These are phyloP conservation scores for Sarcophaga rosellei DNA, from an alignment of 2,888 invertebrate genomes.

Conservation along the genomic window DNA sequence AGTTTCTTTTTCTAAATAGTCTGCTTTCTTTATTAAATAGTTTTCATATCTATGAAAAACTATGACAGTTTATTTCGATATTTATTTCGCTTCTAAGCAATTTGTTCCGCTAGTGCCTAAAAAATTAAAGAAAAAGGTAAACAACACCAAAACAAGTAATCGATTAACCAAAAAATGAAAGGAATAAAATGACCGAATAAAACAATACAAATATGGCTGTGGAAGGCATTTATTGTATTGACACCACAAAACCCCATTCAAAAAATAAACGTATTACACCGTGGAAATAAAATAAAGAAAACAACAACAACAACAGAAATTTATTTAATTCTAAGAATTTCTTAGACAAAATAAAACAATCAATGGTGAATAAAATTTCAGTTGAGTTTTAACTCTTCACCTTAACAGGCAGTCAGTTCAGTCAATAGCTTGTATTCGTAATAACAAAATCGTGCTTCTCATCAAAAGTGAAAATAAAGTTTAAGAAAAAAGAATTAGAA, in stretches of 20 bases:
- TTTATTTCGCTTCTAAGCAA: not conserved
- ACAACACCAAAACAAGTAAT: constrained; percentile 11
- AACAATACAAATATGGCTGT: constrained; percentile 4
- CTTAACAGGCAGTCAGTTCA: constrained; percentile 65
- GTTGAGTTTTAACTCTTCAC: constrained; percentile 78
- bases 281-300: constrained; percentile 56
- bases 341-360: constrained; percentile 73
- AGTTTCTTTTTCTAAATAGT: no score
- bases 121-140: not conserved
- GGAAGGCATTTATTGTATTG: constrained; percentile 22
- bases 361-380: constrained; percentile 65
- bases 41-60: no score
- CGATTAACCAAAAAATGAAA: constrained; percentile 3
- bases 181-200: not conserved
- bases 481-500: not conserved
- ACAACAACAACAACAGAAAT: constrained; percentile 55
- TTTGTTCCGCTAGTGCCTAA: not conserved
- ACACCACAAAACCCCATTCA: constrained; percentile 60
- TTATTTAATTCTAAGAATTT: constrained; percentile 79
- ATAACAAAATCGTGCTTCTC: not conserved
- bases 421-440: not conserved
- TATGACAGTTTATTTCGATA: no score
- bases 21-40: no score
- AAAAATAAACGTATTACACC: constrained; percentile 29
- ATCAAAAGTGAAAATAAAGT: constrained; percentile 1